These are phyloP conservation scores for Prietella phreatophila DNA, from an alignment of 2,113 vertebrate species.

Conservation along the genomic window DNA sequence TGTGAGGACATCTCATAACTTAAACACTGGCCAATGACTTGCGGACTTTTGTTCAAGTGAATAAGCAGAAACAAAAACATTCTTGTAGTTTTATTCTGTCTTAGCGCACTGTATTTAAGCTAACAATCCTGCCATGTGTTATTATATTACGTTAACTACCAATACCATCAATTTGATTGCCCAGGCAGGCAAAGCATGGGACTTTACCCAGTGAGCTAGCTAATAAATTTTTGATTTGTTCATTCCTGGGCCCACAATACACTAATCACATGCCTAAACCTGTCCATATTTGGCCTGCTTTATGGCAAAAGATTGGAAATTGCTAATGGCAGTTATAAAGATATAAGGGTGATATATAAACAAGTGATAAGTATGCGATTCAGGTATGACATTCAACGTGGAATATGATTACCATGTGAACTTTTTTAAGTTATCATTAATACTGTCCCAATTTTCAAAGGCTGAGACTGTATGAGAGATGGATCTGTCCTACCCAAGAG, in stretches of 20 bases:
- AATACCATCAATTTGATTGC: not conserved
- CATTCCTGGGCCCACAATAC: not conserved
- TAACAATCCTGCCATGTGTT: not conserved
- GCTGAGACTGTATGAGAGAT: constrained; percentile 21
- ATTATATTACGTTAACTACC: not conserved
- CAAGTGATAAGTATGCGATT: not conserved
- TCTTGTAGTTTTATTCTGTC: not conserved
- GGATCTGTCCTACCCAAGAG: constrained; percentile 30
- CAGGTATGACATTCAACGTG: not conserved
- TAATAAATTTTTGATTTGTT: not conserved
- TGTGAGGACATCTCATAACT: not conserved
- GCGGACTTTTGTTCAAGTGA: not conserved
- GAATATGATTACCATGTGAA: not conserved
- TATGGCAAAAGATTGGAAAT: not conserved
- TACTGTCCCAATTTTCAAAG: constrained; percentile 2
- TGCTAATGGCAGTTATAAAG: not conserved
- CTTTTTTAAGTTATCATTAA: constrained; percentile 13
- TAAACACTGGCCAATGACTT: not conserved
- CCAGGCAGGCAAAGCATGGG: not conserved
- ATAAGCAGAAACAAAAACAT: not conserved
- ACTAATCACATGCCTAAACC: no score
- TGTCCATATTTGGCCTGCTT: not conserved
- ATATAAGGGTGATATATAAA: not conserved
- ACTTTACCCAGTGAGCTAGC: not conserved
- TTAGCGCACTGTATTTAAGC: not conserved